Conservation (phyloP, 2,113 vertebrate genomes). For the Globicephala melas region DNA sequence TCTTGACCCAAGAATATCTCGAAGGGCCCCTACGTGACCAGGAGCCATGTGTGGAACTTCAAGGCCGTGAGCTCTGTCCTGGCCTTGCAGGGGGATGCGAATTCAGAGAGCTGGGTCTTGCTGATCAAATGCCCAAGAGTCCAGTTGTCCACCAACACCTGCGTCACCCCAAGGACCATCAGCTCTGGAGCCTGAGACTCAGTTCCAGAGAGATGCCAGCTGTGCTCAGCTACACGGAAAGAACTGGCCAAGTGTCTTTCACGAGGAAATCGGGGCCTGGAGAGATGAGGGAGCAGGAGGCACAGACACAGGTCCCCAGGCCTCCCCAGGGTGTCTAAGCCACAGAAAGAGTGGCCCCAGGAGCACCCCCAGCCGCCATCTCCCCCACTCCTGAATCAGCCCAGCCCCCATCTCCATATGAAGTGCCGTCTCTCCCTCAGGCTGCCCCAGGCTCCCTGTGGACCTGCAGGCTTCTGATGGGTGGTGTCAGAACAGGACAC, state of each 20-base stretch:
- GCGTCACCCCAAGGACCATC: background rate
- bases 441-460: background rate
- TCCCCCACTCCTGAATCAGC: background rate
- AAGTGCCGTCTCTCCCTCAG: background rate
- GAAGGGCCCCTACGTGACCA: background rate
- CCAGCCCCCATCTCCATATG: background rate
- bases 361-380: background rate
- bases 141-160: background rate
- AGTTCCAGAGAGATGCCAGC: background rate
- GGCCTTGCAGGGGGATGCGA: fast-evolving
- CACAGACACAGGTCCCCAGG: background rate
- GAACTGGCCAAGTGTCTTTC: background rate
- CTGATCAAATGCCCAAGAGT: background rate
- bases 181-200: background rate
- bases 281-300: background rate
- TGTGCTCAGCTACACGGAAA: background rate
- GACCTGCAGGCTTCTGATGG: background rate
- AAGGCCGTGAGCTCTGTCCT: too few species aligned
- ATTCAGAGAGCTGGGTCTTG: background rate
- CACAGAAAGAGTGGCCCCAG: background rate
- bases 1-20: background rate
- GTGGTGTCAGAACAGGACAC: background rate
- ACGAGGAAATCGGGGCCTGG: background rate
- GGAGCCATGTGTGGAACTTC: background rate
- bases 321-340: background rate